Base-by-base conservation (phyloP, 37 sponge, comb jelly and placozoan genomes). In the Halisarca cf. caerulea region DNA sequence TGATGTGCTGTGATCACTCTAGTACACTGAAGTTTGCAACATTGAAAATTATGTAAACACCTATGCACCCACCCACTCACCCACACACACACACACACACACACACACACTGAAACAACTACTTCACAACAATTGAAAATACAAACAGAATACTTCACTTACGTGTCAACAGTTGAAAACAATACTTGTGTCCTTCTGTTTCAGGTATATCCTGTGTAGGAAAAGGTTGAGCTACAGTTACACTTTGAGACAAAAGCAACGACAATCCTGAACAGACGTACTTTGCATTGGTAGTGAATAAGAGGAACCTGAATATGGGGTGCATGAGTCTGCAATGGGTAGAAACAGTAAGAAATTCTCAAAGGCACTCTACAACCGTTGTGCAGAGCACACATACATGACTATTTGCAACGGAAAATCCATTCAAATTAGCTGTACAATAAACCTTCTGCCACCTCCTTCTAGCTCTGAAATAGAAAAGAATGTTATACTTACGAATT, bases 131-230 rank as follows among this genome's bases (percentile, higher is more conserved):
- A 40, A 43, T 62, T 30, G 64, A 74, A 74, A 74, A 28, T 36
- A 15, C 39, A 35, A 43, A 42, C 39, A 74, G 5, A 14, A 74
- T 34, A 14, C 5, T 28, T 24, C 0, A 86, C 94, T 37, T 55
- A 93, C 91, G 91, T 88, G 94, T 82, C 35, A 90, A 80, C 57
- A 94, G 77, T 51, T 90, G 86, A 84, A 93, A 93, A 83, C 93
- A 93, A 57, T 78, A 74, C 70, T 89, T 89, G 24, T 80, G 60
- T 62, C 89, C 91, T 5, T 90, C 94, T 38, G 84, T 68, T 71
- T 93, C 90, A 23, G 78, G 77, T 35, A 80, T 71, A 55, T 93
- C 90, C 83, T 85, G 28, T 3, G 5, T 43, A 28, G 51, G 6
- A 42, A 15, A 38, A 25, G 7, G 23, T 35, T 47, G 51, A 77